Evolutionary conservation across 2,113 vertebrate genomes (phyloP).

Genomic region (Lampris megalopsis): DNA sequence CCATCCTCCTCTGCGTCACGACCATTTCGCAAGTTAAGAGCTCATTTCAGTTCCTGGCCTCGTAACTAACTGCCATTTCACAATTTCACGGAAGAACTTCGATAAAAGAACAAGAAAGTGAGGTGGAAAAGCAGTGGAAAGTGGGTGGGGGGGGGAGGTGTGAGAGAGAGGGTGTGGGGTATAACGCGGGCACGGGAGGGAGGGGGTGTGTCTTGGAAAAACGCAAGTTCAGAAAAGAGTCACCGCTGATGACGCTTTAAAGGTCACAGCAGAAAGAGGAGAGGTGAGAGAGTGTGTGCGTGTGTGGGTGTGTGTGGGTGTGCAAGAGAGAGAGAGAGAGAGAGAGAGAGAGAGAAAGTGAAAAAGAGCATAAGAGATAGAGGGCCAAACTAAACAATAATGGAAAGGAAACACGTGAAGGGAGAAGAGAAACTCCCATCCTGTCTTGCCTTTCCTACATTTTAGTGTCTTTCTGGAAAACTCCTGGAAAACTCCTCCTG

Average conservation of each 20-base stretch:
- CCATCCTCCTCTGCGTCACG: no score
- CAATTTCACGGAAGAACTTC: no score
- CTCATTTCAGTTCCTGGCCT: no score
- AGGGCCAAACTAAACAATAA: conserved; percentile 20
- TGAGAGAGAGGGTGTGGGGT: background rate
- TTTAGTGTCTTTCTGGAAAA: background rate
- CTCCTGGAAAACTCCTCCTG: conserved; percentile 5
- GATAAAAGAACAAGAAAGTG: no score
- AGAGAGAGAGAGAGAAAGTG: no score
- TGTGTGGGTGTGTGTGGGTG: background rate
- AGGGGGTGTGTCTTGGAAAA: conserved; percentile 57
- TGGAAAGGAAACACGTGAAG: conserved; percentile 57
- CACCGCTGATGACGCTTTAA: conserved; percentile 36
- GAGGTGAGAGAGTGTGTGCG: background rate
- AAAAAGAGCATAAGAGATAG: background rate
- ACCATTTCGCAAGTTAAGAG: no score
- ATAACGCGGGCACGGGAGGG: no score
- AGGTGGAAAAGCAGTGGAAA: no score
- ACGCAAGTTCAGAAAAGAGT: conserved; percentile 39
- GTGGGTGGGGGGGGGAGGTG: background rate
- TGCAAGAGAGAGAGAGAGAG: conserved; percentile 3
- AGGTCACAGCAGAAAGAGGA: conserved; percentile 51
- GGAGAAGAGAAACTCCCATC: conserved; percentile 72
- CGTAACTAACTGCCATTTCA: no score
- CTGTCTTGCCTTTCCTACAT: conserved; percentile 41